These are phyloP conservation scores for Muricea muricata DNA, from an alignment of 92 coral and sea anemone species.

Conservation along the genomic window DNA sequence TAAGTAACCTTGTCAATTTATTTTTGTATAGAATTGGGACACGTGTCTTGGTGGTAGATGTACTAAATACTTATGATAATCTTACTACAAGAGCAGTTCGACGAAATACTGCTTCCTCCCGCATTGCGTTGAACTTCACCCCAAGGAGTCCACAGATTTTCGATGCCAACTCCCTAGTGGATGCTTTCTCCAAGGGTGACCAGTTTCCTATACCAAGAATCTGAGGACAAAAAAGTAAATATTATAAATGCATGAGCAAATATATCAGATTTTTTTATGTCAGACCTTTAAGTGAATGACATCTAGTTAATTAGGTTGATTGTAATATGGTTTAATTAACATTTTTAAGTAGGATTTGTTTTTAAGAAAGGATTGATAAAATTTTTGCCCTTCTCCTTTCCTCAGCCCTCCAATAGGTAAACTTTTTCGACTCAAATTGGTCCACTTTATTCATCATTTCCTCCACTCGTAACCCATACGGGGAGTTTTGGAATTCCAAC, in stretches of 20 bases:
- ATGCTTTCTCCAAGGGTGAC: too few relatives aligned
- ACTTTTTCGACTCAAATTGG: too few relatives aligned
- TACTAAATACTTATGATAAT: too few relatives aligned
- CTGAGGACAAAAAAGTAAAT: not conserved
- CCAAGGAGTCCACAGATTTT: not conserved
- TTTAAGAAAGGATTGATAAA: too few relatives aligned
- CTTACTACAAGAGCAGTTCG: too few relatives aligned
- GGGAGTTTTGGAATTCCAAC: too few relatives aligned
- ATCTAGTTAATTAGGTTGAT: not conserved
- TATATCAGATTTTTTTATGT: too few relatives aligned
- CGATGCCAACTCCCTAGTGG: not conserved
- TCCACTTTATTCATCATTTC: not conserved
- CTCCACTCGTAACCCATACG: not conserved
- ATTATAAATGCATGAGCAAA: not conserved
- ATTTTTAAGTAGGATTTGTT: too few relatives aligned
- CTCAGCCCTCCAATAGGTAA: constrained; percentile 8
- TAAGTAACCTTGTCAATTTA: too few relatives aligned
- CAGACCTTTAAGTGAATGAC: not conserved
- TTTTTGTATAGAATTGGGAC: too few relatives aligned
- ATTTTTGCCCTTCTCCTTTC: constrained; percentile 1
- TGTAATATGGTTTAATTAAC: not conserved
- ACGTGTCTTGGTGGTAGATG: too few relatives aligned
- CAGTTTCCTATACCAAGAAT: too few relatives aligned
- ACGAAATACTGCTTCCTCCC: not conserved
- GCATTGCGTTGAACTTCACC: not conserved